Evolutionary conservation across 1,140 invertebrate genomes (phyloP).

Genomic region (Tetragonula clypearis): DNA sequence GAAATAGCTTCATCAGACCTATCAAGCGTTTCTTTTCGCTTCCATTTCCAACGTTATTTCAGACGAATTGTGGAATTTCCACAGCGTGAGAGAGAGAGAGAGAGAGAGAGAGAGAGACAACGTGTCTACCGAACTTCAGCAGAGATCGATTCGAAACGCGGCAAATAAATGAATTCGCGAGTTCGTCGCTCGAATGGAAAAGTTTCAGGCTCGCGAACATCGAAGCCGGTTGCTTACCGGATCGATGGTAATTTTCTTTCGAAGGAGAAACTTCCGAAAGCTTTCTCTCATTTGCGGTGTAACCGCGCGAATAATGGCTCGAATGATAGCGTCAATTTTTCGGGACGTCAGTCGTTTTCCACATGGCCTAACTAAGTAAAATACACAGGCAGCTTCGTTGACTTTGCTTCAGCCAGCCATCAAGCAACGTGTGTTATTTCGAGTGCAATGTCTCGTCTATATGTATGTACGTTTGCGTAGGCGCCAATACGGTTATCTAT

Average conservation of each 20-base stretch:
- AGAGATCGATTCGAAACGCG: neutral
- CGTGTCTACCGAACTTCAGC: too few relatives aligned
- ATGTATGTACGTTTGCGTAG: neutral
- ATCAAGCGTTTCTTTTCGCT: neutral
- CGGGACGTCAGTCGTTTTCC: constrained; percentile 62
- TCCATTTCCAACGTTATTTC: neutral
- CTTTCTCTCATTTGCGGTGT: constrained; percentile 24
- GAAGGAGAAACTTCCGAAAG: constrained; percentile 12
- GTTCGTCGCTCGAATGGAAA: neutral
- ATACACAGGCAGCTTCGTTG: constrained; percentile 11
- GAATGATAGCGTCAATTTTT: constrained; percentile 57
- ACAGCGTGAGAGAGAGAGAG: too few relatives aligned
- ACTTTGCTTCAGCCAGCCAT: constrained; percentile 6
- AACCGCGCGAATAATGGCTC: constrained; percentile 38
- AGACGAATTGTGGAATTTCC: neutral
- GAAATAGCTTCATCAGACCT: neutral
- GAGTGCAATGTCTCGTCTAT: neutral
- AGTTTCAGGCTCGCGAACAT: neutral
- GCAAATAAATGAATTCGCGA: constrained; percentile 12
- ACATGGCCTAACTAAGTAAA: constrained; percentile 5
- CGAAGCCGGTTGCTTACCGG: neutral
- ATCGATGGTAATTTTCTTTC: constrained; percentile 34
- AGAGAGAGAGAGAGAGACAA: neutral
- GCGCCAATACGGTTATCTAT: too few relatives aligned
- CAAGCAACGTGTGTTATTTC: constrained; percentile 2